Evolutionary conservation across 2,888 invertebrate species (phyloP), one percentile per base, ranked within the genome.

Genomic region (Prenolepis imparis): DNA sequence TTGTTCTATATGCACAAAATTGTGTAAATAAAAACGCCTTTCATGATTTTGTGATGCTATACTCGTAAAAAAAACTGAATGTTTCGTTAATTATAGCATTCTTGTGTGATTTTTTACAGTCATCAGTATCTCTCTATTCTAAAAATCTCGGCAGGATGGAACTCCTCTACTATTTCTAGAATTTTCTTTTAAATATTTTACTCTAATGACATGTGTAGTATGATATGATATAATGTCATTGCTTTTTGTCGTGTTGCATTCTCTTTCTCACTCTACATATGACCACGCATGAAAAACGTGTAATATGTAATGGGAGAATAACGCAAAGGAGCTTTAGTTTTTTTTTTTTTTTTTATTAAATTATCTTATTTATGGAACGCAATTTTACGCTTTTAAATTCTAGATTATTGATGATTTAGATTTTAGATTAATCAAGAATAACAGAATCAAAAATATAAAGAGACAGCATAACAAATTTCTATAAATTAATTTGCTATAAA

Each of bases 61-160:
- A 48, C 6, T 48, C 52, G 52, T 6, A 9, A 66, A 41, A 48
- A 18, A 18, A 48, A 15, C 41, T 66, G 6, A 21, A 41, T 15
- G n/a, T 66, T 41, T 41, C 18, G 21, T 66, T 66, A 36, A 64
- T 36, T 64, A 39, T 64, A 66, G 9, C 15, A 18, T 41, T 41
- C 0, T 66, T 66, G 24, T 1, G 18, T 48, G 18, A 48, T 6
- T 48, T 15, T 48, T 48, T 18, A 48, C 6, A 48, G 18, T 6
- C 18, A 28, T 28, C 28, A 28, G 48, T 18, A 48, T 1, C 18
- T 18, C 18, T 48, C 48, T 48, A 48, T 48, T 48, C 48, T 48
- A 6, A 1, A 48, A 48, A 48, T 48, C 5, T 36, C 6, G 5
- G 1, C 48, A 18, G 18, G 6, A 36, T 36, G 3, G 5, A 48